Evolutionary conservation across 2,113 vertebrate species (phyloP).

Genomic region (Istiophorus platypterus): DNA sequence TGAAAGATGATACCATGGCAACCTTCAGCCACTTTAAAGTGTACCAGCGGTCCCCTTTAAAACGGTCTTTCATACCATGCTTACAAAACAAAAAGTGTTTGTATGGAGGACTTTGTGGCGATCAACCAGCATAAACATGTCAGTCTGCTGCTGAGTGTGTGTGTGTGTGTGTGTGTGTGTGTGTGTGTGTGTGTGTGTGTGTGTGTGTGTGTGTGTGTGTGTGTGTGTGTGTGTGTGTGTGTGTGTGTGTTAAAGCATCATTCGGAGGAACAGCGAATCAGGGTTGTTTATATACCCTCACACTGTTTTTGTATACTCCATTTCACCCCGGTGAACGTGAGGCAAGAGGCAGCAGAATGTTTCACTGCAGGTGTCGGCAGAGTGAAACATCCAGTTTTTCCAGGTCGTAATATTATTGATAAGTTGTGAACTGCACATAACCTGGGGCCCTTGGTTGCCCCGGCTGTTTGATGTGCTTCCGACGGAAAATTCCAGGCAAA

Average conservation of each 20-base stretch:
- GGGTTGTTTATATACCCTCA: not conserved
- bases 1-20: not conserved
- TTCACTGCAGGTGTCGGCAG: conserved; percentile 34
- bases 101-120: not conserved
- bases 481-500: conserved; percentile 22
- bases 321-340: conserved; percentile 8
- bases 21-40: conserved; percentile 14
- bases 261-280: not conserved
- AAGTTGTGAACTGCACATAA: not conserved
- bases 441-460: conserved; percentile 2
- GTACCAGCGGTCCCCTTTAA: not conserved
- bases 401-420: conserved; percentile 19
- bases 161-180: not conserved
- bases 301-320: conserved; percentile 21
- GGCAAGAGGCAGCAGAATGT: conserved; percentile 5
- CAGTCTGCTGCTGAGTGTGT: not conserved
- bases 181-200: not conserved
- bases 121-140: not conserved
- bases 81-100: conserved; percentile 7
- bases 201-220: not conserved
- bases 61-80: not conserved
- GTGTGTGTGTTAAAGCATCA: not conserved
- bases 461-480: not conserved
- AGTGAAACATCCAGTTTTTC: conserved; percentile 49
- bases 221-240: not conserved